A percentile compares a stretch with the other conserved stretches of the same genome.
Conservation (phyloP, 2,113 vertebrate genomes). For the Nycticryphes semicollaris region DNA sequence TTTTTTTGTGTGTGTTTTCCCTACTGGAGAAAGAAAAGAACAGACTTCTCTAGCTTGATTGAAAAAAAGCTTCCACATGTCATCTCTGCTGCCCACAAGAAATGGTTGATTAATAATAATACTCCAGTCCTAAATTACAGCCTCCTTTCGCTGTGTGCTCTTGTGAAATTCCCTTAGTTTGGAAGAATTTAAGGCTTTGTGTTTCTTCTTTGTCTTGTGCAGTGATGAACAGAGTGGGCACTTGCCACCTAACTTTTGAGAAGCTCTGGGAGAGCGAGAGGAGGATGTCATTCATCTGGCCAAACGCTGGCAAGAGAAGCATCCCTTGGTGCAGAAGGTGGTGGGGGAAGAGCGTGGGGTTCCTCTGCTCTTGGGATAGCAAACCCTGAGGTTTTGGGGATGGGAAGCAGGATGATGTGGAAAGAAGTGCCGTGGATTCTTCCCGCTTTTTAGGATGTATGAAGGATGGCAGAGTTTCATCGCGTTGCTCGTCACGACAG, state of each 20-base stretch:
- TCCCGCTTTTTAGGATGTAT: fast-evolving
- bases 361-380: not conserved
- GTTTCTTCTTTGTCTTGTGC: not conserved
- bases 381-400: not conserved
- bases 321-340: not conserved
- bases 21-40: not conserved
- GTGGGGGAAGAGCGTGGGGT: not conserved
- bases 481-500: not conserved
- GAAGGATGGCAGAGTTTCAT: not conserved
- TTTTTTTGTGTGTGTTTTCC: not conserved
- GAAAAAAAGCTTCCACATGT: not conserved
- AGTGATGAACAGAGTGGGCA: not conserved
- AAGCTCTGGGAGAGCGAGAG: not conserved
- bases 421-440: not conserved
- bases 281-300: not conserved
- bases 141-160: not conserved
- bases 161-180: not conserved
- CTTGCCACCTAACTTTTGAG: not conserved
- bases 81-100: not conserved
- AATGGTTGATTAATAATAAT: not conserved
- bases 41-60: not conserved
- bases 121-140: not conserved
- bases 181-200: not conserved
- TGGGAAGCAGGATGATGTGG: not conserved
- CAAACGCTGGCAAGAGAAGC: not conserved